Conservation (phyloP, 1,140 invertebrate genomes). For the Neotoxoptera formosana region DNA sequence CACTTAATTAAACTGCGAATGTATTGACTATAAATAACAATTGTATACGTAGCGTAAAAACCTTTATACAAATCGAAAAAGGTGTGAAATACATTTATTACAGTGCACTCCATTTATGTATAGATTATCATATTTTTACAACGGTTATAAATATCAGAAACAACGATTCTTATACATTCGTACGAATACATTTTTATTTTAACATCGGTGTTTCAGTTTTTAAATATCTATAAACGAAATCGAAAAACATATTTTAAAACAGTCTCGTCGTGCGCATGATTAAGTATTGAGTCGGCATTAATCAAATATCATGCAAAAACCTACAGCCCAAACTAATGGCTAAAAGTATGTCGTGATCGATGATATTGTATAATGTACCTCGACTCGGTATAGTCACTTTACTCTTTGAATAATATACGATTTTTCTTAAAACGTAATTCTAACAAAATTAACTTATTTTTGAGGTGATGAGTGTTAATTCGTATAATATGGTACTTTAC, state of each 20-base stretch:
- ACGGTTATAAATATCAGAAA: not conserved
- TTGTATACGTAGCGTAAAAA: not conserved
- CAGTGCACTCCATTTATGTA: not conserved
- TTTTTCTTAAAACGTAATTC: not conserved
- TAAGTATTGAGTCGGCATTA: not conserved
- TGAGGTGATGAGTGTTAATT: not conserved
- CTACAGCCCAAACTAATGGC: not conserved
- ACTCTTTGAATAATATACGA: not conserved
- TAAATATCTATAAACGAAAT: not conserved
- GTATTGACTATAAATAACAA: not conserved
- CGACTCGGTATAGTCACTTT: not conserved
- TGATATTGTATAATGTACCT: not conserved
- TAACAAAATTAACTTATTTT: not conserved
- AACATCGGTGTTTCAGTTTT: not conserved
- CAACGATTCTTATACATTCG: not conserved
- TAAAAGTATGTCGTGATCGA: too few species aligned
- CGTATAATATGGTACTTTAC: not conserved
- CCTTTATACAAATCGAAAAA: not conserved
- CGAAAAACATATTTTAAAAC: not conserved
- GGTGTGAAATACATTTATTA: not conserved
- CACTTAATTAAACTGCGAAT: too few species aligned
- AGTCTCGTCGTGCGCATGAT: not conserved
- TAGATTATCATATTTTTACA: not conserved
- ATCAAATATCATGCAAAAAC: not conserved
- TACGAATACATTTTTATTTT: not conserved